phyloP scores from a whole-genome alignment of 2,113 vertebrate genomes.

The Alethe diademata region DNA sequence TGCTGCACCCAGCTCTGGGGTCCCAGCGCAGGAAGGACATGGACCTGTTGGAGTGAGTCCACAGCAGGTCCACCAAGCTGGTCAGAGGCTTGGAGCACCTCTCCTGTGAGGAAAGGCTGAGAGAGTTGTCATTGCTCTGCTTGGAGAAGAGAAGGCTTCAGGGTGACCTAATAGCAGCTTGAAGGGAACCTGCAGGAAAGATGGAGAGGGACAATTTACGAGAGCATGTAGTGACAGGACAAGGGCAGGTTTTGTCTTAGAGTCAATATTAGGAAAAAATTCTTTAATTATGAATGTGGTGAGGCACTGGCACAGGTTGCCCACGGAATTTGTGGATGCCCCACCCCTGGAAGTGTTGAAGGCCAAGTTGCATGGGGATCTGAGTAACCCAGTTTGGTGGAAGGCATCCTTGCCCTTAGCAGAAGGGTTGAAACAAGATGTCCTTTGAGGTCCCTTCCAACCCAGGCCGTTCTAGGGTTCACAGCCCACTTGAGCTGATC shows the following conservation, averaged over 20 bases:
- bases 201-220: neutral
- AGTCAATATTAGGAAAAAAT: neutral
- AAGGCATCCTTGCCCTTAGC: accelerated
- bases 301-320: neutral
- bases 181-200: neutral
- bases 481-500: neutral
- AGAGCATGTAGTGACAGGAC: neutral
- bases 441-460: neutral
- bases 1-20: neutral
- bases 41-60: neutral
- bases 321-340: neutral
- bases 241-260: neutral
- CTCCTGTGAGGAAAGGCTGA: neutral
- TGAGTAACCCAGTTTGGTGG: neutral
- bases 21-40: neutral
- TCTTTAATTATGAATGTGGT: too few species aligned
- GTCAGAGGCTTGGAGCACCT: neutral
- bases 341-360: neutral
- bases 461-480: neutral
- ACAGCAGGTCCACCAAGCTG: neutral
- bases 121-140: neutral
- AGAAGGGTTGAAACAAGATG: neutral
- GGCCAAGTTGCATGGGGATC: neutral
- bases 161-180: neutral
- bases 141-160: neutral